A percentile compares a stretch with the other conserved stretches of the same genome.
Conservation (phyloP, 2,888 invertebrate species). For the Stenolophus ochropezus region DNA sequence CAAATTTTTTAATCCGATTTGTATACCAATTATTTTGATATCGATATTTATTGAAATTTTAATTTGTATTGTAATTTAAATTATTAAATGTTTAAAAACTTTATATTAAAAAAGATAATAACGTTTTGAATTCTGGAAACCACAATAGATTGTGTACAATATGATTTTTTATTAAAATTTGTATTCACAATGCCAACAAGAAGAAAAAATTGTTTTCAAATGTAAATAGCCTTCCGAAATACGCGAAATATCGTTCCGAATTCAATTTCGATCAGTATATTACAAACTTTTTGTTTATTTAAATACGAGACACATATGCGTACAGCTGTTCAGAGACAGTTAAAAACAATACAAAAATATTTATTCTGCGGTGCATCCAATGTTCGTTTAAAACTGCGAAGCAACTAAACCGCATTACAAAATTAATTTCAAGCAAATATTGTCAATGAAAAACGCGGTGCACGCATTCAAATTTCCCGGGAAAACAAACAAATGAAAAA, state of each 20-base stretch:
- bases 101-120: too few relatives aligned
- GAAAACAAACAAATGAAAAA: constrained; percentile 42
- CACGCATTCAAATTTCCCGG: constrained; percentile 11
- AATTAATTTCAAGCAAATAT: constrained; percentile 26
- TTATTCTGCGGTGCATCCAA: background rate
- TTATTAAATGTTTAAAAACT: too few relatives aligned
- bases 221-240: background rate
- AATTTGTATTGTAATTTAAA: too few relatives aligned
- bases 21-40: too few relatives aligned
- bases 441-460: constrained; percentile 23
- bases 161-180: background rate
- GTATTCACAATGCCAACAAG: background rate
- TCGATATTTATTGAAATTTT: too few relatives aligned
- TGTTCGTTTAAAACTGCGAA: background rate
- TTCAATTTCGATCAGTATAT: background rate
- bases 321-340: constrained; percentile 1
- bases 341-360: constrained; percentile 11
- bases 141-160: background rate
- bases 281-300: background rate
- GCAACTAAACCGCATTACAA: constrained; percentile 26
- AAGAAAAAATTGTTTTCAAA: background rate
- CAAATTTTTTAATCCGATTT: too few relatives aligned
- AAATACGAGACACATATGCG: background rate
- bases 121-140: background rate
- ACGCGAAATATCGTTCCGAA: background rate